phyloP scores from a whole-genome alignment of 2,888 invertebrate genomes.

The Carcina quercana region DNA sequence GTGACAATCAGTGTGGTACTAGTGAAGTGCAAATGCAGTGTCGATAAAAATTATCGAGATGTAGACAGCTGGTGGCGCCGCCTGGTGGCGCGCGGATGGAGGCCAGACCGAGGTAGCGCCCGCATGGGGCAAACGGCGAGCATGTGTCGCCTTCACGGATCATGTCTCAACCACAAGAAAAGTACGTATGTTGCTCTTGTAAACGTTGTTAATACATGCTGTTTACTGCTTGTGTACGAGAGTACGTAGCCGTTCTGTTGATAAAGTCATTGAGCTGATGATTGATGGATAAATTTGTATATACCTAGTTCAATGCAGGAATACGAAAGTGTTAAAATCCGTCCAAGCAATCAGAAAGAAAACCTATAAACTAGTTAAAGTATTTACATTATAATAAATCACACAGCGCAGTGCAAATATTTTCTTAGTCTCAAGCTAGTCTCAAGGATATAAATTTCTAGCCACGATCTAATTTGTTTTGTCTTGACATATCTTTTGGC shows the following conservation, averaged over 20 bases:
- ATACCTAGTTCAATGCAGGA: too few relatives aligned
- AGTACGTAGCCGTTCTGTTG: not conserved
- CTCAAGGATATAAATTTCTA: too few relatives aligned
- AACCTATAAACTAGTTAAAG: too few relatives aligned
- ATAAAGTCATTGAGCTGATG: not conserved
- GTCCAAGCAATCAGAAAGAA: too few relatives aligned
- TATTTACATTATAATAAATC: too few relatives aligned
- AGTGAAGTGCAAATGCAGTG: slow-evolving; percentile 46
- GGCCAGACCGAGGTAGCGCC: slow-evolving; percentile 63
- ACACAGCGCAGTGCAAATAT: too few relatives aligned
- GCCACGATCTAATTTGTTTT: too few relatives aligned
- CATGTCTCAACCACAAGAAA: slow-evolving; percentile 83
- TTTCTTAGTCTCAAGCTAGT: too few relatives aligned
- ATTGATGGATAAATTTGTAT: too few relatives aligned
- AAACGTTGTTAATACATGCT: too few relatives aligned
- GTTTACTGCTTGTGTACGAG: not conserved
- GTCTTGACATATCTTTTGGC: too few relatives aligned
- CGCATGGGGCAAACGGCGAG: slow-evolving; percentile 88
- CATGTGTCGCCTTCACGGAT: slow-evolving; percentile 87
- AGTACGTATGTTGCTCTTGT: slow-evolving; percentile 65
- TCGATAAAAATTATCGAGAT: slow-evolving; percentile 20
- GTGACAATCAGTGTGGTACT: slow-evolving; percentile 25
- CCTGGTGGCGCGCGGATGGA: slow-evolving; percentile 46
- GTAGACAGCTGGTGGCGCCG: slow-evolving; percentile 27
- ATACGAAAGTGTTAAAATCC: too few relatives aligned